Conservation (phyloP, 1,140 invertebrate species). For the Drosophila equinoxialis region DNA sequence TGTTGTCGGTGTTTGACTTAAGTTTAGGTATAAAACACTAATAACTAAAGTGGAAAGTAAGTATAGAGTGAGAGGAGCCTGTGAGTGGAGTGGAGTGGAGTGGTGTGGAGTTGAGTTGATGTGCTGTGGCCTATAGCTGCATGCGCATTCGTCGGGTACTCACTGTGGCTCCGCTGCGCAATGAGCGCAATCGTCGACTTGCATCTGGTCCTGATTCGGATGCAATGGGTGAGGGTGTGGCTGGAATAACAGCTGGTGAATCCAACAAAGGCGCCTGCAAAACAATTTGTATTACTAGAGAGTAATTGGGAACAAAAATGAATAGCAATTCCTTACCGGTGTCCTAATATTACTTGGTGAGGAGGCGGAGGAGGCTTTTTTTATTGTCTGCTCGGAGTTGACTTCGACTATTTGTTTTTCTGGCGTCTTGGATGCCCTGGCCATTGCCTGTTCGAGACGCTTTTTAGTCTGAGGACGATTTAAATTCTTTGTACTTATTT, state of each 20-base stretch:
- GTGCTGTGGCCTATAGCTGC: slow-evolving; percentile 53
- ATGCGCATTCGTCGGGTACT: slow-evolving; percentile 59
- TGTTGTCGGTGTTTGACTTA: background rate
- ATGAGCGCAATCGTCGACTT: slow-evolving; percentile 21
- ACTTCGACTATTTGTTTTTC: slow-evolving; percentile 23
- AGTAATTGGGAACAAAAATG: background rate
- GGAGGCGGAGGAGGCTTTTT: background rate
- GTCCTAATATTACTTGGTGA: background rate
- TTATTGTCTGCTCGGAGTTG: no score
- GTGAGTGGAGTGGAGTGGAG: background rate
- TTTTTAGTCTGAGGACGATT: slow-evolving; percentile 39
- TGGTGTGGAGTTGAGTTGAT: background rate
- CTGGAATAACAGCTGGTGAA: background rate
- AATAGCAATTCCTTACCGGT: slow-evolving; percentile 6
- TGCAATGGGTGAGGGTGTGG: slow-evolving; percentile 29
- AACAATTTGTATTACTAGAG: background rate
- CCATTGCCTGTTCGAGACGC: slow-evolving; percentile 40
- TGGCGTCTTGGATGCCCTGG: slow-evolving; percentile 50
- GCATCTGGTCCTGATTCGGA: slow-evolving; percentile 11
- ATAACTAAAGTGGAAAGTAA: slow-evolving; percentile 2
- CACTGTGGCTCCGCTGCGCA: slow-evolving; percentile 59
- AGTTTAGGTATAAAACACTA: background rate
- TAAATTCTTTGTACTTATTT: slow-evolving; percentile 42
- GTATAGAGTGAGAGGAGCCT: background rate
- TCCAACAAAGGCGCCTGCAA: background rate